Base-by-base conservation (phyloP, 2,797 vertebrate genomes). In the Cynopterus sphinx region DNA sequence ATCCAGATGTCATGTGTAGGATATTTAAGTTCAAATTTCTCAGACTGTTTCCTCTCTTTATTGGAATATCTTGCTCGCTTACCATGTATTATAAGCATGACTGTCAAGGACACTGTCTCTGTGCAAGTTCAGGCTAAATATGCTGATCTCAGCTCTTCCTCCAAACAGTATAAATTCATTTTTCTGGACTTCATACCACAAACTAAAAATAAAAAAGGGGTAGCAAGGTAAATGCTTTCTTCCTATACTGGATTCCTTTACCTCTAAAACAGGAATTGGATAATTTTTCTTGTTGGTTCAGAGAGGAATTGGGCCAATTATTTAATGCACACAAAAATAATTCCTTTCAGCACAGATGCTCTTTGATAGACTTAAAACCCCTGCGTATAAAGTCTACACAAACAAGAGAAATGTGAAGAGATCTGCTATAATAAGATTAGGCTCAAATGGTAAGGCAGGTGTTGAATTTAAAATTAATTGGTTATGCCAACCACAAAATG, bases 371-470 rank as follows among this genome's bases (percentile, higher is more conserved):
- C 91, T 96, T 94, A 93, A 93, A 94, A 92, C 24, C 68, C 51
- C 51, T 91, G 90, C 43, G 1, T 92, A 57, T 63, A 90, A 96
- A 95, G 90, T 96, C 94, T 94, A 63, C 65, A 84, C 85, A 96
- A 78, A 96, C 82, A 95, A 95, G 95, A 95, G 95, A 92, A 95
- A 96, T 63, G 46, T 33, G 26, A 57, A 70, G 75, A 89, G 74
- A 84, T 87, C n/a, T 92, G 65, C 82, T 97, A 57, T 86, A 92
- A 92, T 96, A 95, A 97, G 93, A 94, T 82, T 95, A 90, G 74
- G 61, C 85, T 94, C 93, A 93, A 87, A 85, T 26, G 73, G 78
- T 79, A 94, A 96, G 78, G 73, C 85, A 96, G 90, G 90, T 92
- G 83, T 73, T 92, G 86, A 74, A 73, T 91, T 94, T 91, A 81